Evolutionary conservation across 2,888 invertebrate genomes (phyloP), one percentile per base, ranked within the genome.

Genomic region (Rhingia rostrata): DNA sequence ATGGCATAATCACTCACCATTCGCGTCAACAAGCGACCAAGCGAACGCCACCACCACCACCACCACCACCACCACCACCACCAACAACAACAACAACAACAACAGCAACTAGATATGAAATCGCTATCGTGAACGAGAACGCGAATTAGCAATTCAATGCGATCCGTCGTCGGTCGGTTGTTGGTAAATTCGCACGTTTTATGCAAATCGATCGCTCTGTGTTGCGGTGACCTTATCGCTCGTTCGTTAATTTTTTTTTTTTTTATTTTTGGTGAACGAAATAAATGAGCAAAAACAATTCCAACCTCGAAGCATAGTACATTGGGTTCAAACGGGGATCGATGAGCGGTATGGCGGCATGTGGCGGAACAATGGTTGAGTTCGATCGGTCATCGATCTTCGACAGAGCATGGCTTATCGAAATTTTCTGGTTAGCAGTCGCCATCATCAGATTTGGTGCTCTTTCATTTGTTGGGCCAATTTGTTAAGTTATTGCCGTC

Each of bases 1-100:
- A 84, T 84, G 84, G 84, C 84, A 84, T 84, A 84, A 84, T 80
- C 84, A 84, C 80, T 84, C 84, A 84, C 84, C 84, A 74, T 84
- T 74, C 69, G 69, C 84, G 80, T 84, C 80, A 22, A 22, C 22
- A 79, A 80, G 58, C 74, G 43, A 22, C 1, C 22, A 79, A 80
- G 58, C 74, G 43, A 73, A 74, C 64, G 49, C 22, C 22, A 22
- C 22, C 22, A 22, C 22, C 22, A 22, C 22, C 22, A n/a, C 22
- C 22, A 22, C 22, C 22, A 22, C 22, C 22, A 22, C 22, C 22
- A n/a, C 22, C 22, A 22, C 22, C 22, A 22, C 22, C 22, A 22
- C 22, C 22, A n/a, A n/a, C n/a, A n/a, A n/a, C n/a, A n/a, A n/a
- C n/a, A 74, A 69, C 78, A 51, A 73, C 33, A 58, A 41, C 49